These are phyloP conservation scores for Babyrousa celebensis DNA, from an alignment of 2,797 vertebrate species.

Conservation along the genomic window DNA sequence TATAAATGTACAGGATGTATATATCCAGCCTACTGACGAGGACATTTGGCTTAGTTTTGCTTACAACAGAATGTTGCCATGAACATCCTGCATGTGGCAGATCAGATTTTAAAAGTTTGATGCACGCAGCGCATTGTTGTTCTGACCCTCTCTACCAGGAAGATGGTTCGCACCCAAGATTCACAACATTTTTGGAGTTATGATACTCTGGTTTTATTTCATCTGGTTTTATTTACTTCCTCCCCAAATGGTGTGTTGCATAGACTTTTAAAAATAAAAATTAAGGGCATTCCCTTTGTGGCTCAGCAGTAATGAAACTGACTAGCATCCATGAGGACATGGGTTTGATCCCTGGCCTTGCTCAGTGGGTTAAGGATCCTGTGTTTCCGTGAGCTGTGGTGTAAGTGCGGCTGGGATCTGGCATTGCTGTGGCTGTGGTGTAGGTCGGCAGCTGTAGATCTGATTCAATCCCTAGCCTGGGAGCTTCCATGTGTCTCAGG, in stretches of 20 bases:
- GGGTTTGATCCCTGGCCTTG: too few relatives aligned
- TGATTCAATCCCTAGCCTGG: too few relatives aligned
- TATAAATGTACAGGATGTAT: neutral
- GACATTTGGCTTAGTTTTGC: neutral
- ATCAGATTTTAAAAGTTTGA: neutral
- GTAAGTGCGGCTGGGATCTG: too few relatives aligned
- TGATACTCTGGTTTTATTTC: neutral
- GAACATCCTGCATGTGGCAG: neutral
- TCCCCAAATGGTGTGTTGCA: neutral
- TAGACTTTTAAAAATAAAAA: neutral
- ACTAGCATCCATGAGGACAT: too few relatives aligned
- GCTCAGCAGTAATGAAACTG: too few relatives aligned
- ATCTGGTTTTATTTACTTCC: neutral
- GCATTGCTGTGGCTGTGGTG: too few relatives aligned
- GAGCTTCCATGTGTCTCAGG: too few relatives aligned
- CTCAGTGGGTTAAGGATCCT: too few relatives aligned
- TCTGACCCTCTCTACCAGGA: neutral
- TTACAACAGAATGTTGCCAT: neutral
- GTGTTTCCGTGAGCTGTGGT: too few relatives aligned
- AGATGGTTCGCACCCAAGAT: neutral
- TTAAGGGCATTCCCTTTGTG: too few relatives aligned
- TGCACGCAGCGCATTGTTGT: neutral
- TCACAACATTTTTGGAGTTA: neutral
- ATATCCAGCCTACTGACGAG: neutral
- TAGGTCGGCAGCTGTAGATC: too few relatives aligned